These are phyloP conservation scores for Thaleichthys pacificus DNA, from an alignment of 2,797 vertebrate genomes.

Conservation along the genomic window DNA sequence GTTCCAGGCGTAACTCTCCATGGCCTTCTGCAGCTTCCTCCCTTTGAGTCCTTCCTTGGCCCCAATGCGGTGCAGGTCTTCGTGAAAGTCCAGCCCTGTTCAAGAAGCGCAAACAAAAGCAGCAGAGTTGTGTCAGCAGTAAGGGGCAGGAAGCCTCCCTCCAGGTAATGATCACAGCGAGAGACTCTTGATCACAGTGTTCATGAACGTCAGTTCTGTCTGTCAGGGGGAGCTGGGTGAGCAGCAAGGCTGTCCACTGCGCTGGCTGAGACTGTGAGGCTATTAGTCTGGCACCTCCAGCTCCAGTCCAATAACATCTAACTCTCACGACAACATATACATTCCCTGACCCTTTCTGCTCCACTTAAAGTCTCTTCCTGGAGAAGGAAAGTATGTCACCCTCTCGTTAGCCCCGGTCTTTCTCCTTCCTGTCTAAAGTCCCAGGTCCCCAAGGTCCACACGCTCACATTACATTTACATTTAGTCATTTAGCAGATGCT, in stretches of 20 bases:
- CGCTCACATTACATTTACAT: too few relatives aligned
- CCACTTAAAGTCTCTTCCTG: background rate
- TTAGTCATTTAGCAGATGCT: too few relatives aligned
- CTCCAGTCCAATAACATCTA: constrained; percentile 24
- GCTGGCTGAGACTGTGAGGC: background rate
- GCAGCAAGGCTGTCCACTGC: too few relatives aligned
- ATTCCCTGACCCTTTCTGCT: constrained; percentile 22
- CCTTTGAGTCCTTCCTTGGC: constrained; percentile 89
- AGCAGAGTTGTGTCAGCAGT: background rate
- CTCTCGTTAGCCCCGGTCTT: background rate
- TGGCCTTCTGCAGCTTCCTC: constrained; percentile 87
- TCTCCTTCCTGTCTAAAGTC: constrained; percentile 6
- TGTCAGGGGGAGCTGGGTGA: background rate
- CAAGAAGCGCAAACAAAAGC: constrained; percentile 7
- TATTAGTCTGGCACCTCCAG: background rate
- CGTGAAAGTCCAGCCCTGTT: constrained; percentile 89
- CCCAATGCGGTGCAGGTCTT: constrained; percentile 86
- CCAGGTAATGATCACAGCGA: background rate
- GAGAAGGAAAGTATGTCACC: constrained; percentile 1
- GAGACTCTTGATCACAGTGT: too few relatives aligned
- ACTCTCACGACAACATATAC: constrained; percentile 30
- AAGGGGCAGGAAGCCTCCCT: constrained; percentile 9
- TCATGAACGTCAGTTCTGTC: too few relatives aligned
- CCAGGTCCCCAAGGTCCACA: background rate
- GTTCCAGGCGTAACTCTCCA: constrained; percentile 98